These are phyloP conservation scores for Acleris literana DNA, from an alignment of 2,888 invertebrate species.

Conservation along the genomic window DNA sequence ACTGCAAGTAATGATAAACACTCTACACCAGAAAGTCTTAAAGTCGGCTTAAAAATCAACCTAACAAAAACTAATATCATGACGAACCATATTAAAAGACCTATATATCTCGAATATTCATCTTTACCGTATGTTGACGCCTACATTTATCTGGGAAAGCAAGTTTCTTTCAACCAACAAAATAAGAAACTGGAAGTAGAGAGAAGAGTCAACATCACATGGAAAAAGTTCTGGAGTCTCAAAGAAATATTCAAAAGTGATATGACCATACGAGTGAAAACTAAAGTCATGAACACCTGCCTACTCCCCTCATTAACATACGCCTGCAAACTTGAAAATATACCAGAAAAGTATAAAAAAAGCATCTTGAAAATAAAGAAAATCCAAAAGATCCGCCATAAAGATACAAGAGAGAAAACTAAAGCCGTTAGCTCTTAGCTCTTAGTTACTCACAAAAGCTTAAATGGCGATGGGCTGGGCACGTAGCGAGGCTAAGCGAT, in stretches of 20 bases:
- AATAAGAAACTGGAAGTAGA: constrained; percentile 22
- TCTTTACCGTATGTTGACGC: constrained; percentile 36
- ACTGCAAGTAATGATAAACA: constrained; percentile 29
- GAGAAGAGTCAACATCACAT: constrained; percentile 27
- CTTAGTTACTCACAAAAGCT: constrained; percentile 34
- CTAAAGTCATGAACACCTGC: constrained; percentile 30
- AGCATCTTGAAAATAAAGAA: constrained; percentile 38
- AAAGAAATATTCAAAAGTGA: constrained; percentile 37
- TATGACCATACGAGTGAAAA: constrained; percentile 23
- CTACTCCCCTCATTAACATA: constrained; percentile 33
- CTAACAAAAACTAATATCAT: neutral
- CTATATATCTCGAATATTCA: constrained; percentile 23
- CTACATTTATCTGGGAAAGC: constrained; percentile 40
- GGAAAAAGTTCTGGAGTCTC: constrained; percentile 34
- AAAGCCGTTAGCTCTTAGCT: constrained; percentile 36
- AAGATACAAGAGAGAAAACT: constrained; percentile 32
- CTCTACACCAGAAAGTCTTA: constrained; percentile 33
- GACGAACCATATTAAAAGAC: constrained; percentile 4
- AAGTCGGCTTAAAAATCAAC: constrained; percentile 40
- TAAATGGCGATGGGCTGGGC: constrained; percentile 39
- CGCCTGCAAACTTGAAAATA: constrained; percentile 29
- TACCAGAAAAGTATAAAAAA: constrained; percentile 25
- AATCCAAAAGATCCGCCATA: constrained; percentile 36
- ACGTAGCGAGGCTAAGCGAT: constrained; percentile 1
- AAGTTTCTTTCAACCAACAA: constrained; percentile 31